Percentiles rank a stretch among this genome's conserved stretches.
These are phyloP conservation scores for Drosophila ohnishii DNA, from an alignment of 1,140 invertebrate species.

Conservation along the genomic window DNA sequence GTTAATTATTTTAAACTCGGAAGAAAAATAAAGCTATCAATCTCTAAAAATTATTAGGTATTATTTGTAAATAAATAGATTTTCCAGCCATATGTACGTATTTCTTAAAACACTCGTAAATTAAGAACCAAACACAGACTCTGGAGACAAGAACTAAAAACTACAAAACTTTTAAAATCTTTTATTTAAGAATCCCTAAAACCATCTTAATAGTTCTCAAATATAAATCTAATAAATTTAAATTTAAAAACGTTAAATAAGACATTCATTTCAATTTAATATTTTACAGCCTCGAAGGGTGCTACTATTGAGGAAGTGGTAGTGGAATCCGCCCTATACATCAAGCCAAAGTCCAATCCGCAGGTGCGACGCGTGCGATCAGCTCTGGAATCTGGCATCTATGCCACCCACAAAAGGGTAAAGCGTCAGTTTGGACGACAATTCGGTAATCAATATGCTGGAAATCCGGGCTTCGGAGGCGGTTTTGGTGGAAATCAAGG, in stretches of 20 bases:
- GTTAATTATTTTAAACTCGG: no score
- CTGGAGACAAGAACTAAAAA: no score
- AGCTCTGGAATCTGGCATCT: conserved; percentile 23
- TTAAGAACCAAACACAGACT: no score
- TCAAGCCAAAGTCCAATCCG: conserved; percentile 69
- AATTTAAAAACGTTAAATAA: neutral
- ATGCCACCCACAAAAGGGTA: conserved; percentile 66
- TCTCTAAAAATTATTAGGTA: no score
- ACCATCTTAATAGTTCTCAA: no score
- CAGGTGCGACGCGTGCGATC: conserved; percentile 68
- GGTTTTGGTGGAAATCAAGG: conserved; percentile 17
- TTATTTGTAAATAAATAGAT: no score
- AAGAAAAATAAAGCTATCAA: no score
- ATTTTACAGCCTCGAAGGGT: conserved; percentile 59
- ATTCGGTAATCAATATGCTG: conserved; percentile 23
- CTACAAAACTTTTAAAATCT: no score
- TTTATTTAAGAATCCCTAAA: no score
- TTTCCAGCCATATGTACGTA: no score
- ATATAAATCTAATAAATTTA: neutral
- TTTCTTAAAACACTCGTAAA: no score
- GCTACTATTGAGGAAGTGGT: conserved; percentile 81
- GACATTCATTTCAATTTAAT: neutral
- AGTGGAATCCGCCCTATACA: conserved; percentile 80
- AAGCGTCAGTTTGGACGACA: conserved; percentile 53
- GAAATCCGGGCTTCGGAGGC: conserved; percentile 27